These are phyloP conservation scores for Lordiphosa mommai DNA, from an alignment of 1,140 invertebrate species.

Conservation along the genomic window DNA sequence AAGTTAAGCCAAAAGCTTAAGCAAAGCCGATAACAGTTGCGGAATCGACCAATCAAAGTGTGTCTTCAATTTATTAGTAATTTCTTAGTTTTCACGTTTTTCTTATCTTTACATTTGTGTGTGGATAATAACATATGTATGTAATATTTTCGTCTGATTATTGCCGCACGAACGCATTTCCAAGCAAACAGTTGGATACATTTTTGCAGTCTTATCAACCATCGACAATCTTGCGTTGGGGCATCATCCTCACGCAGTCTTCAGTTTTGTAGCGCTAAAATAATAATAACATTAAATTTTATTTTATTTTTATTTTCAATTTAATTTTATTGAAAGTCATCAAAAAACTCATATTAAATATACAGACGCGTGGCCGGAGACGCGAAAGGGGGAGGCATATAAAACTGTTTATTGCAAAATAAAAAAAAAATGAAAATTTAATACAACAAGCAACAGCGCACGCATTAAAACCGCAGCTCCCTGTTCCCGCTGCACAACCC, in stretches of 20 bases:
- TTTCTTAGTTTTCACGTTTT: no score
- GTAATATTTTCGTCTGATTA: no score
- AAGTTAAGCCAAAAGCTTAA: no score
- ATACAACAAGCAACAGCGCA: constrained; percentile 53
- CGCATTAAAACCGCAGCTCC: constrained; percentile 62
- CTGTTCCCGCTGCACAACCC: background rate
- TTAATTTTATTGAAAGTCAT: constrained; percentile 77
- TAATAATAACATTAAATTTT: constrained; percentile 77
- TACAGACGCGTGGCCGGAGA: constrained; percentile 56
- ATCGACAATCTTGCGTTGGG: constrained; percentile 33
- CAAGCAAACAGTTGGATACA: no score
- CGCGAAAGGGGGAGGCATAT: constrained; percentile 14
- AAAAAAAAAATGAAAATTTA: constrained; percentile 53
- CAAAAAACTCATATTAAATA: constrained; percentile 47
- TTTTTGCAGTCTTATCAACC: constrained; percentile 33
- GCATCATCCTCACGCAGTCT: constrained; percentile 11
- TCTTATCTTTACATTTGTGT: no score
- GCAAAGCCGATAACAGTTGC: no score
- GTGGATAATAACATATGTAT: no score
- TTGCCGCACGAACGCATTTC: no score
- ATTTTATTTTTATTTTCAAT: constrained; percentile 79
- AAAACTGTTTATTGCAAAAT: constrained; percentile 25
- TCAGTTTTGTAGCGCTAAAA: constrained; percentile 48
- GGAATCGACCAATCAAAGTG: no score
- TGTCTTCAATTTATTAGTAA: no score